These are phyloP conservation scores for Junonia oenone DNA, from an alignment of 2,888 invertebrate genomes.

Conservation along the genomic window DNA sequence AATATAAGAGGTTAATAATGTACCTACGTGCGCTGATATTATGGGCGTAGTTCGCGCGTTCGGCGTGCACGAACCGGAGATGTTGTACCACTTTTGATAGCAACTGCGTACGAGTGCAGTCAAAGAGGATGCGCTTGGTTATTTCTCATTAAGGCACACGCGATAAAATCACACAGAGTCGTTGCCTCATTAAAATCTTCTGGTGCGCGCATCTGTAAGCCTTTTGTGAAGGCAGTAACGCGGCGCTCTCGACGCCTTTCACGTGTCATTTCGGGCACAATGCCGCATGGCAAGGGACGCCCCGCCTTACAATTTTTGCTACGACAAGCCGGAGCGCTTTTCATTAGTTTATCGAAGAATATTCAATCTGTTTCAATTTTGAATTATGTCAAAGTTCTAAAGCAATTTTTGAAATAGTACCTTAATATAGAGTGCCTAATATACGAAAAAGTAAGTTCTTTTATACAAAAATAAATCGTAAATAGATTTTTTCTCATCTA, in stretches of 20 bases:
- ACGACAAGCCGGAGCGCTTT: slow-evolving; percentile 55
- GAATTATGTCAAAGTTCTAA: neutral
- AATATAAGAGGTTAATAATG: slow-evolving; percentile 35
- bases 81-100: slow-evolving; percentile 59
- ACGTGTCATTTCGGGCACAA: slow-evolving; percentile 77
- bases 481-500: no score
- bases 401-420: neutral
- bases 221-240: slow-evolving; percentile 71
- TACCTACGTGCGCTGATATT: slow-evolving; percentile 28
- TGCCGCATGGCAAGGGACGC: slow-evolving; percentile 53
- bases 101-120: slow-evolving; percentile 54
- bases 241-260: slow-evolving; percentile 73
- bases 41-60: slow-evolving; percentile 26
- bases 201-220: slow-evolving; percentile 78
- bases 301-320: slow-evolving; percentile 60
- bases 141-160: slow-evolving; percentile 77
- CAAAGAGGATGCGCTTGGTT: slow-evolving; percentile 77
- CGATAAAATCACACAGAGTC: slow-evolving; percentile 79
- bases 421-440: no score
- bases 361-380: slow-evolving; percentile 1
- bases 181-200: slow-evolving; percentile 80
- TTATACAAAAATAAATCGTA: no score
- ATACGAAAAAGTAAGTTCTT: no score
- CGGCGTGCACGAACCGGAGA: slow-evolving; percentile 29
- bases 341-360: slow-evolving; percentile 56